Conservation (phyloP, 2,113 vertebrate species). For the Anser brachyrhynchus region DNA sequence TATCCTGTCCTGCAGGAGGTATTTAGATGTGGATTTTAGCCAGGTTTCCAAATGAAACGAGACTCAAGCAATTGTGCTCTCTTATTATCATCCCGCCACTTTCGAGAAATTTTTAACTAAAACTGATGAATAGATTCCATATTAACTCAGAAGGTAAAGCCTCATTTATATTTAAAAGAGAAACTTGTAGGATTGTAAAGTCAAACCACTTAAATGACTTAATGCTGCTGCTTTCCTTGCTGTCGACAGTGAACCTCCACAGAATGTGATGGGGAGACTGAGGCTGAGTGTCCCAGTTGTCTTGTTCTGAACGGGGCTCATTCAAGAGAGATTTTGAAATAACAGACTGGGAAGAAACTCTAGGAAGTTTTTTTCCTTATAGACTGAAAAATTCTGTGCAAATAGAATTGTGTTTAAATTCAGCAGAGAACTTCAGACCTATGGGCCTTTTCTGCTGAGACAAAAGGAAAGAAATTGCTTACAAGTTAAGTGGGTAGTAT, state of each 20-base stretch:
- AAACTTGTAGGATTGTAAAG: not conserved
- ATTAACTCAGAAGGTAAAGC: not conserved
- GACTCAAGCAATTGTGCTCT: not conserved
- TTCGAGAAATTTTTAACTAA: not conserved
- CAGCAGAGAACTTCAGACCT: not conserved
- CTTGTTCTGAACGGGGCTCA: not conserved
- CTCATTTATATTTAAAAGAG: not conserved
- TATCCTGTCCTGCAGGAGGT: slow-evolving; percentile 2
- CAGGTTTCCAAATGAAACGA: not conserved
- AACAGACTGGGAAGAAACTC: not conserved
- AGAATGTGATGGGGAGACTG: not conserved
- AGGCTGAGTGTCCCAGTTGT: not conserved
- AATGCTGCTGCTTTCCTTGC: not conserved
- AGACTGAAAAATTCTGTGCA: not conserved
- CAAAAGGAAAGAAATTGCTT: not conserved
- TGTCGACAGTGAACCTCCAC: not conserved
- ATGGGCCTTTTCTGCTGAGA: not conserved
- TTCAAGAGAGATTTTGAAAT: not conserved
- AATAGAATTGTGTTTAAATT: not conserved
- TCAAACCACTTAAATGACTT: not conserved
- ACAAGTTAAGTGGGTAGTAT: not conserved
- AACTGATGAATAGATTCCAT: not conserved
- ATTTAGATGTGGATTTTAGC: slow-evolving; percentile 40
- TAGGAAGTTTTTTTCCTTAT: not conserved
- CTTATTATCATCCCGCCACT: not conserved